phyloP scores from a whole-genome alignment of 1,140 invertebrate genomes.

The Drosophila bipectinata region DNA sequence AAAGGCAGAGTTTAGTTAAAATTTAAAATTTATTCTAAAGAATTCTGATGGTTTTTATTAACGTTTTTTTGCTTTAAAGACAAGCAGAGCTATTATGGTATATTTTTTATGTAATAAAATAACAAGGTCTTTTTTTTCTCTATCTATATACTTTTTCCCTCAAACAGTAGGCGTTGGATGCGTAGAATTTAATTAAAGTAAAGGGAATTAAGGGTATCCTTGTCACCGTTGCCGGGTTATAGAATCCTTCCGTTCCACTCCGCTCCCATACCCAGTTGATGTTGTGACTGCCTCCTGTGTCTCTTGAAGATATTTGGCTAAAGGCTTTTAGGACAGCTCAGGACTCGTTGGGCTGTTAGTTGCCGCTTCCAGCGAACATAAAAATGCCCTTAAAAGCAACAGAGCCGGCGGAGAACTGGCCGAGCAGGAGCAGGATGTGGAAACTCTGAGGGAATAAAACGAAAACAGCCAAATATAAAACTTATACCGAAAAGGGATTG shows the following conservation, averaged over 20 bases:
- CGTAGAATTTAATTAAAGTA: conserved; percentile 9
- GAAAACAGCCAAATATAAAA: conserved; percentile 79
- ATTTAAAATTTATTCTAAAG: too few species aligned
- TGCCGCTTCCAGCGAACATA: conserved; percentile 77
- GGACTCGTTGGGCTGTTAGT: conserved; percentile 63
- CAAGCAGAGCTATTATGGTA: neutral
- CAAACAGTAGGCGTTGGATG: neutral
- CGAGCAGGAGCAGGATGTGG: conserved; percentile 5
- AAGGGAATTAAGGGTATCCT: conserved; percentile 15
- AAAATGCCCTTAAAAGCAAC: conserved; percentile 78
- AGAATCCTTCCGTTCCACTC: conserved; percentile 7
- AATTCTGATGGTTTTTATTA: too few species aligned
- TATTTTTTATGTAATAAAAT: neutral
- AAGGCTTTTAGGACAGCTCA: conserved; percentile 77
- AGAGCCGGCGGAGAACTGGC: conserved; percentile 30
- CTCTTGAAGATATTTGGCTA: conserved; percentile 80
- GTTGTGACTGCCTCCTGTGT: conserved; percentile 42
- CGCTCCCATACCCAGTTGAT: neutral
- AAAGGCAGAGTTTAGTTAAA: too few species aligned
- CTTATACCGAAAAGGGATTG: conserved; percentile 81
- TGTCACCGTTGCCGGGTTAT: neutral
- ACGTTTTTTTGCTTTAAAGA: too few species aligned
- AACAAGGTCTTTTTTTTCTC: neutral
- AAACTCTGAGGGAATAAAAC: conserved; percentile 22
- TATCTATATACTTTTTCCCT: neutral